phyloP scores from a whole-genome alignment of 1,140 invertebrate genomes.

The Danaus melanippus region DNA sequence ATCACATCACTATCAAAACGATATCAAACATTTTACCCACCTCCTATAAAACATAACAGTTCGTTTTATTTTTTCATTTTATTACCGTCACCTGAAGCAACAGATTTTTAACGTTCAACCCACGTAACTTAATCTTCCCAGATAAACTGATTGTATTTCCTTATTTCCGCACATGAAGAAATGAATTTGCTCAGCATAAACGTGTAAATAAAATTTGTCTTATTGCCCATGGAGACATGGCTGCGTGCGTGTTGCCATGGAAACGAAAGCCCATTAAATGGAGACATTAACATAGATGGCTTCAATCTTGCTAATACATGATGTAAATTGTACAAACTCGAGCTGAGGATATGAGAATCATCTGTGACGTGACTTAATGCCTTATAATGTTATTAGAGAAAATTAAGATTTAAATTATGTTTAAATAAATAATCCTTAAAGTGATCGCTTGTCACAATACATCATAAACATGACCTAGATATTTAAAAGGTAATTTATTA shows the following conservation, averaged over 20 bases:
- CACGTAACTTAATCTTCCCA: conserved; percentile 3
- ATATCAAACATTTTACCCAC: no score
- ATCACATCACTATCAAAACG: no score
- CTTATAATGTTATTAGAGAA: no score
- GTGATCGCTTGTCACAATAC: no score
- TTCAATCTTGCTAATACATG: conserved; percentile 12
- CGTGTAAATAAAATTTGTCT: conserved; percentile 6
- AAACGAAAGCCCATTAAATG: conserved; percentile 15
- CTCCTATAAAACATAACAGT: no score
- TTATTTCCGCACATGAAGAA: background rate
- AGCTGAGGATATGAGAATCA: no score
- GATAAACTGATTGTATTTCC: conserved; percentile 1
- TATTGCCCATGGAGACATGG: conserved; percentile 7
- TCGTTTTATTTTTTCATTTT: background rate
- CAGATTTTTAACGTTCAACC: conserved; percentile 2
- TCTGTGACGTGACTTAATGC: no score
- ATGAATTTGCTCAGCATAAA: background rate
- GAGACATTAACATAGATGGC: conserved; percentile 18
- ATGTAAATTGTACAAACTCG: conserved; percentile 12
- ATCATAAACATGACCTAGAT: no score
- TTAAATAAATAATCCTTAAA: no score
- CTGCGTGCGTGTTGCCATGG: conserved; percentile 12
- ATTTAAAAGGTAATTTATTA: no score
- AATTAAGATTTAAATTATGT: no score
- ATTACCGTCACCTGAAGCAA: conserved; percentile 6